Base-by-base conservation (phyloP, 92 coral and sea anemone genomes). In the Porites divaricata region DNA sequence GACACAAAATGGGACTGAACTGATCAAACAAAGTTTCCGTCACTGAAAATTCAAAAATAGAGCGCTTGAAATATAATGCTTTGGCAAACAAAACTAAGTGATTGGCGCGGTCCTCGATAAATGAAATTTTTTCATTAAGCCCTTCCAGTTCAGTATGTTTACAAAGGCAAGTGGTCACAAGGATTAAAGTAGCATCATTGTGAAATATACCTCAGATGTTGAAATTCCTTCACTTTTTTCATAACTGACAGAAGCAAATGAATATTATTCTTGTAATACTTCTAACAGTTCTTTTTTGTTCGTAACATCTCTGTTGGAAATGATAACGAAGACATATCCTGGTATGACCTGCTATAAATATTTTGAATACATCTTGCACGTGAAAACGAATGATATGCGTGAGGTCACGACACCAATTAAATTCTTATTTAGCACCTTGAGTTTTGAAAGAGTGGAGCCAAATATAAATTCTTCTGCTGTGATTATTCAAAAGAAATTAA, bases 21-120 rank as follows among this genome's bases (percentile, higher is more conserved):
- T 48, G 54, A 78, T 13, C 53, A 80, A 19, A 1, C 19, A 80
- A 67, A 68, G 28, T 8, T 10, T 21, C 25, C 19, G n/a, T 12
- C 53, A 62, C 21, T 52, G 6, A 63, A 21, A 45, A 80, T 56
- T 24, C 26, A 25, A 21, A 79, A 48, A 51, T 11, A 72, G 19
- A n/a, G 77, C 2, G 56, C 59, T 51, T 21, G 59, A 12, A 51
- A 10, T 12, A 49, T 72, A 56, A 68, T 9, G 19, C 74, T 69
- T 67, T 21, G 56, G 41, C 68, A 70, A 70, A 80, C 76, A 80
- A 52, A 67, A 52, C 67, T 75, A 24, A 67, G 54, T 67, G 84
- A 35, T 19, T 56, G 53, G 13, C 25, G 66, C 57, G 9, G 50
- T 68, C 67, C 23, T 56, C 67, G 35, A 28, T 61, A 67, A 69